Conservation (phyloP, 2,113 vertebrate genomes). For the Lethenteron camtschaticum region DNA sequence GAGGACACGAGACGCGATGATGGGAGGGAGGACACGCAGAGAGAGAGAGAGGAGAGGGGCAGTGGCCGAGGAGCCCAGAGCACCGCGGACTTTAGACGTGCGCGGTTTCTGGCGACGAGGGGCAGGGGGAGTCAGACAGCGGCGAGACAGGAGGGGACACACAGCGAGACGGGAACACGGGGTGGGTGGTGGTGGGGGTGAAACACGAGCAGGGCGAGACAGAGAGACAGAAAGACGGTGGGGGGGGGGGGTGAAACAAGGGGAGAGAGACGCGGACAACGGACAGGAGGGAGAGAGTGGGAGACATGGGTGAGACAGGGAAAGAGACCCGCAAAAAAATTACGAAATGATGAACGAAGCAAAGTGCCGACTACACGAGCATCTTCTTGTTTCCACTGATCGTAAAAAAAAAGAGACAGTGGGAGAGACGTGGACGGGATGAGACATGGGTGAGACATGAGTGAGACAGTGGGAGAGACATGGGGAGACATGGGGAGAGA, state of each 20-base stretch:
- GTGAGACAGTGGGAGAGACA: neutral
- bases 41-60: neutral
- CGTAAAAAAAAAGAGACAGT: too few species aligned
- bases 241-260: neutral
- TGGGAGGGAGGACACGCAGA: neutral
- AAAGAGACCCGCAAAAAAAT: too few species aligned
- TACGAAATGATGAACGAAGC: too few species aligned
- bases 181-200: neutral
- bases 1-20: too few species aligned
- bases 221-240: neutral
- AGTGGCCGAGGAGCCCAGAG: too few species aligned
- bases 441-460: neutral
- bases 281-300: neutral
- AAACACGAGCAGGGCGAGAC: neutral
- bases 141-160: neutral
- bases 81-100: too few species aligned
- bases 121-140: neutral
- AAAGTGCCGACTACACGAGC: too few species aligned
- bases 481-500: too few species aligned
- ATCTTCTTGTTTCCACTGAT: too few species aligned
- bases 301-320: too few species aligned
- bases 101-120: neutral
- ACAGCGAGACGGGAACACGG: neutral
- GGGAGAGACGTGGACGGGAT: too few species aligned
- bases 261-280: neutral